Conservation (phyloP, 1,140 invertebrate species). For the Ptiloglossa arizonensis region DNA sequence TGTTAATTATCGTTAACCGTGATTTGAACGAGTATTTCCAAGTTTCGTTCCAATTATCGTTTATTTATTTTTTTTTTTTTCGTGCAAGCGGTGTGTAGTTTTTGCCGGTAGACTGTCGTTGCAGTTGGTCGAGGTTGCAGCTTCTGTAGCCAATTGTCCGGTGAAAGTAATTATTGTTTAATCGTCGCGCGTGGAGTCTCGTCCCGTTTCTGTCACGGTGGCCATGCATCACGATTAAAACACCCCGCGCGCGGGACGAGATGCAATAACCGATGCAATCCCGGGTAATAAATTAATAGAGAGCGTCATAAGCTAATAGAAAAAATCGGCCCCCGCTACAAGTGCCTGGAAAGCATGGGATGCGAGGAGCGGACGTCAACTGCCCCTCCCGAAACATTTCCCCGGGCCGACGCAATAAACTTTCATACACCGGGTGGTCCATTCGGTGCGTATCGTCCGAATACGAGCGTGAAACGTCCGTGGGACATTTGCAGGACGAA, state of each 20-base stretch:
- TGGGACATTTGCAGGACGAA: neutral
- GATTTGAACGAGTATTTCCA: no score
- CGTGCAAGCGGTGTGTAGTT: neutral
- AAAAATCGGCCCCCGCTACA: slow-evolving; percentile 19
- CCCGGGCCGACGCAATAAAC: slow-evolving; percentile 27
- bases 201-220: neutral
- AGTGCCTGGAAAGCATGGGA: slow-evolving; percentile 2
- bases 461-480: neutral
- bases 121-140: no score
- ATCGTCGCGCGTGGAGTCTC: neutral
- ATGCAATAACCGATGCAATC: slow-evolving; percentile 46
- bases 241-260: neutral
- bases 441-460: neutral
- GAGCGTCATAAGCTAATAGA: slow-evolving; percentile 37
- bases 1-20: no score
- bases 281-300: slow-evolving; percentile 51
- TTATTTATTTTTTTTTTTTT: neutral
- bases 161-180: slow-evolving; percentile 22
- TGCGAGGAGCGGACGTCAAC: neutral
- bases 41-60: neutral
- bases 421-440: slow-evolving; percentile 23
- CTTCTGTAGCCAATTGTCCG: neutral
- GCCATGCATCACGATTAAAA: slow-evolving; percentile 40
- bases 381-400: slow-evolving; percentile 22
- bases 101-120: neutral